Base-by-base conservation (phyloP, 2,888 invertebrate species). In the Fragum sueziense region DNA sequence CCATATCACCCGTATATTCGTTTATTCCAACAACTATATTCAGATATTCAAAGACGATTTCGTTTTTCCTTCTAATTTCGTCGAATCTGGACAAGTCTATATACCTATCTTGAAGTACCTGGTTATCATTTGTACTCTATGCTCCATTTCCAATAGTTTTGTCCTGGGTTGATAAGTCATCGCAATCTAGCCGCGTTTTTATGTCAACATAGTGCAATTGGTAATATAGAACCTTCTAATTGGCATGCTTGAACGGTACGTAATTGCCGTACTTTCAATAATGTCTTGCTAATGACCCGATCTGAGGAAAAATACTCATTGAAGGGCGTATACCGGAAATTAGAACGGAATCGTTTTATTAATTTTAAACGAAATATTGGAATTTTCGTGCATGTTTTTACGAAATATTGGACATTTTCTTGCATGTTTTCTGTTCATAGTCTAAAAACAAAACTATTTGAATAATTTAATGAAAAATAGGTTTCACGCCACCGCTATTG, bases 251-350 rank as follows among this genome's bases (percentile, higher is more conserved):
- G 61, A 61, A 31, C 61, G 61, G 33, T 31, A 27, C 33, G 20
- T 61, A 61, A 61, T 61, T 61, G 61, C 20, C 11, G 31, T 61
- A 27, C n/a, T 20, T 33, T 61, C 27, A 20, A n/a, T 33, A 61
- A 61, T 33, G 27, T n/a, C 61, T 33, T 20, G 3, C 14, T 61
- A 61, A 61, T 61, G n/a, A 33, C 33, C 9, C 27, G 61, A 61
- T 61, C 61, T 25, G 9, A 61, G 9, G 33, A 27, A 20, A 61
- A 33, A 61, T 33, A 61, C 27, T 33, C 61, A 61, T 61, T 61
- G 20, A 61, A 6, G 61, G 61, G 61, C 33, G 61, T 61, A 33
- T 17, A 61, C 61, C n/a, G 61, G 61, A 61, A 61, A 61, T 61
- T 61, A 61, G 2, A 61, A 6, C 31, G 61, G 33, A 25, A 22